A percentile compares a stretch with the other conserved stretches of the same genome.
These are phyloP conservation scores for Gymnocypris eckloni DNA, from an alignment of 2,797 vertebrate species.

Conservation along the genomic window DNA sequence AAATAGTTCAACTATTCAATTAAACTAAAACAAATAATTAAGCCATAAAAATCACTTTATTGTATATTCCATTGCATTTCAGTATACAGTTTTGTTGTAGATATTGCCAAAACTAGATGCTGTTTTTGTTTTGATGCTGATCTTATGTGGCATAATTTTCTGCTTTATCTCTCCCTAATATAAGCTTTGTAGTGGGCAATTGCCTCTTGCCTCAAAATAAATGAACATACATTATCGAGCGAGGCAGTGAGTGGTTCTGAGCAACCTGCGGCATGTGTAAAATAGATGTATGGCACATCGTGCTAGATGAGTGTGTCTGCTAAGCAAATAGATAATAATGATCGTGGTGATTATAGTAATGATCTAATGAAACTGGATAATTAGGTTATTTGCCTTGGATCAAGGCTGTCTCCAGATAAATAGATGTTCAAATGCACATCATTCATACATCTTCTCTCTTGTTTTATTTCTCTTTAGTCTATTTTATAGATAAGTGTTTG, in stretches of 20 bases:
- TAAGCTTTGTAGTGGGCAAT: not conserved
- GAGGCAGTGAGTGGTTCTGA: conserved; percentile 41
- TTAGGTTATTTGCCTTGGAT: conserved; percentile 79
- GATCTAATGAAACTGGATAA: conserved; percentile 77
- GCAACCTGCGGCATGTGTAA: conserved; percentile 43
- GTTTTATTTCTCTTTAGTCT: conserved; percentile 5
- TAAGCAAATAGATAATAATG: conserved; percentile 64
- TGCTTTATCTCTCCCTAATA: conserved; percentile 5
- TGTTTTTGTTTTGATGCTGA: not conserved
- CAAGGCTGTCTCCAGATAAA: conserved; percentile 70
- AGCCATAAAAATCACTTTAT: too few relatives aligned
- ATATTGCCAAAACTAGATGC: not conserved
- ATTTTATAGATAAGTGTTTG: not conserved
- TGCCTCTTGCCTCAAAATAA: not conserved
- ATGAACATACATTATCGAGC: conserved; percentile 29
- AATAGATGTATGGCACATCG: conserved; percentile 59
- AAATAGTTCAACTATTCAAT: not conserved
- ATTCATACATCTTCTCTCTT: not conserved
- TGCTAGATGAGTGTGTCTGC: conserved; percentile 69
- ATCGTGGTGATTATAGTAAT: conserved; percentile 76
- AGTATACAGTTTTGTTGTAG: conserved; percentile 31
- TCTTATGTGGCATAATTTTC: not conserved
- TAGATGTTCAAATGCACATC: conserved; percentile 49
- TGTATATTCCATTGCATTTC: too few relatives aligned
- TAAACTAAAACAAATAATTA: too few relatives aligned